These are phyloP conservation scores for Pegoplata infirma DNA, from an alignment of 2,888 invertebrate genomes.

Conservation along the genomic window DNA sequence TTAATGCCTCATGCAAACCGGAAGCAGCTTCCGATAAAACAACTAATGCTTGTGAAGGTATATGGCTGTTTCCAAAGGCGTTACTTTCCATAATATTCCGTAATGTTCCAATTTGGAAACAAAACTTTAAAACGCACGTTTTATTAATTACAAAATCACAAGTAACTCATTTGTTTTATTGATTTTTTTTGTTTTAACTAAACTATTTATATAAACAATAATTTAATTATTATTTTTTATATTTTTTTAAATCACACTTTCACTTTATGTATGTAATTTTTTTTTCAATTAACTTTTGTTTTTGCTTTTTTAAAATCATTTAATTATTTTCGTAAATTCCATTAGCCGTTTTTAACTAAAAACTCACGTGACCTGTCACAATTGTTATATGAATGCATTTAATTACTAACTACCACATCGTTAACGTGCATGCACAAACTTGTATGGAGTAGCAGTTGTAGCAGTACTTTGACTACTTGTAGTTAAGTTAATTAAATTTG, in stretches of 20 bases:
- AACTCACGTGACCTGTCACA: constrained; percentile 62
- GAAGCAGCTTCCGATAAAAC: constrained; percentile 87
- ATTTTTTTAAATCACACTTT: constrained; percentile 12
- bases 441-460: too few relatives aligned
- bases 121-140: background rate
- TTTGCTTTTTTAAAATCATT: too few relatives aligned
- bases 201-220: background rate
- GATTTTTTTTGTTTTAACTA: background rate
- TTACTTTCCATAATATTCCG: constrained; percentile 84
- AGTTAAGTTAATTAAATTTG: constrained; percentile 59
- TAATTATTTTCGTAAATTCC: background rate
- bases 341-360: constrained; percentile 5
- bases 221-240: background rate
- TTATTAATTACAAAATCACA: background rate
- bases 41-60: constrained; percentile 86
- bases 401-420: constrained; percentile 56
- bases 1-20: constrained; percentile 85
- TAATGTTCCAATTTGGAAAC: constrained; percentile 44
- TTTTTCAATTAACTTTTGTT: background rate
- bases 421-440: background rate
- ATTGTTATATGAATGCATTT: constrained; percentile 59
- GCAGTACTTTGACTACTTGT: background rate
- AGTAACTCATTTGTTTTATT: constrained; percentile 2
- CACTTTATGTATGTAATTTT: constrained; percentile 19
- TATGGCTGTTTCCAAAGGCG: constrained; percentile 85